These are phyloP conservation scores for Caenorhabditis uteleia DNA, from an alignment of 2,888 invertebrate genomes.

Conservation along the genomic window DNA sequence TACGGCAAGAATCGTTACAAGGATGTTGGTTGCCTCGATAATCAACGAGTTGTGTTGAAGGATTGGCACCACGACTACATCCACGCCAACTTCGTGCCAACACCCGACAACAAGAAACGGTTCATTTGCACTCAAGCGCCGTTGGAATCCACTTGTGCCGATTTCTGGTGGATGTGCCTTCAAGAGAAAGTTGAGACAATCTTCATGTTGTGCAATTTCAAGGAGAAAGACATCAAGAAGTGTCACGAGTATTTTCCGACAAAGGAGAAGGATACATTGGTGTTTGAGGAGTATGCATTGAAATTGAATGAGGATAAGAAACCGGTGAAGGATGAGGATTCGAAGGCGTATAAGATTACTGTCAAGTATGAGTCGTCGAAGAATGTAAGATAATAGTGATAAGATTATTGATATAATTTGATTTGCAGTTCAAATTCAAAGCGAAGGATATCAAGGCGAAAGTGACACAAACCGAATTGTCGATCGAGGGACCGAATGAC, in stretches of 20 bases:
- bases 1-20: constrained; percentile 40
- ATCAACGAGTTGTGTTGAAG: constrained; percentile 35
- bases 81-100: constrained; percentile 48
- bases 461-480: constrained; percentile 22
- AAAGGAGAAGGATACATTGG: constrained; percentile 19
- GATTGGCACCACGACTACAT: constrained; percentile 44
- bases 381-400: too few species aligned
- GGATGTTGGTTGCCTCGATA: constrained; percentile 49
- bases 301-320: too few species aligned
- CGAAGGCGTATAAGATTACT: constrained; percentile 25
- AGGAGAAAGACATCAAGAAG: constrained; percentile 43
- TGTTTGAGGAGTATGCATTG: constrained; percentile 33
- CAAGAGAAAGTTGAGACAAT: constrained; percentile 42
- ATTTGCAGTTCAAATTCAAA: too few species aligned
- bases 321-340: too few species aligned
- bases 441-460: constrained; percentile 21
- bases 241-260: constrained; percentile 42
- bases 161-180: constrained; percentile 48
- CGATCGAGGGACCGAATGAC: constrained; percentile 18
- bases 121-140: constrained; percentile 54
- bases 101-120: constrained; percentile 32
- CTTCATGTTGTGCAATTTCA: constrained; percentile 48
- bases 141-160: constrained; percentile 43
- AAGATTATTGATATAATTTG: too few species aligned
- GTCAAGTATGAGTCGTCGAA: constrained; percentile 17